These are phyloP conservation scores for Ectropis grisescens DNA, from an alignment of 1,140 invertebrate genomes.

Conservation along the genomic window DNA sequence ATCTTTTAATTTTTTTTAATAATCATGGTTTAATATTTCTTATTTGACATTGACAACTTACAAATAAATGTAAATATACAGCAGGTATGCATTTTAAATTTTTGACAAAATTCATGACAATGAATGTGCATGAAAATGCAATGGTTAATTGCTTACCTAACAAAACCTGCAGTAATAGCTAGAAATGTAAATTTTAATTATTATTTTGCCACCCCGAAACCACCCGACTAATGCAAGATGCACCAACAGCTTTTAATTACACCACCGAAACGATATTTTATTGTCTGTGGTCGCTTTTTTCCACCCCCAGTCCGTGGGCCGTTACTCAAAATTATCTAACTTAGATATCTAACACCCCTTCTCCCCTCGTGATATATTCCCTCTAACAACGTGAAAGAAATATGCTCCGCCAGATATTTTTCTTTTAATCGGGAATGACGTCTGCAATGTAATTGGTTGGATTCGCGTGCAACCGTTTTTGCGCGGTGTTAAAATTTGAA, in stretches of 20 bases:
- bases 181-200: too few species aligned
- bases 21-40: too few species aligned
- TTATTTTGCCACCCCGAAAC: too few species aligned
- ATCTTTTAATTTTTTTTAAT: too few species aligned
- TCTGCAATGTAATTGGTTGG: constrained; percentile 21
- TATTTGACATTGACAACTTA: too few species aligned
- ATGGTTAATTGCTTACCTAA: too few species aligned
- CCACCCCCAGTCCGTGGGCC: constrained; percentile 17
- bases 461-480: constrained; percentile 4
- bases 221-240: too few species aligned
- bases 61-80: too few species aligned
- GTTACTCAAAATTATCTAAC: constrained; percentile 63
- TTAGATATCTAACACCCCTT: constrained; percentile 46
- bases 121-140: too few species aligned
- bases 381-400: constrained; percentile 39
- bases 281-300: constrained; percentile 41
- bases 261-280: constrained; percentile 52
- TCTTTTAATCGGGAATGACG: constrained; percentile 38
- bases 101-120: too few species aligned
- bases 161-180: too few species aligned
- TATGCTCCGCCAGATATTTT: constrained; percentile 19
- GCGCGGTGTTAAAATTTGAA: constrained; percentile 6
- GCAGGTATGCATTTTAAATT: too few species aligned
- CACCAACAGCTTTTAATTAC: constrained; percentile 57
- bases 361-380: constrained; percentile 44